These are phyloP conservation scores for Pyrrhopygopsis socrates DNA, from an alignment of 2,888 invertebrate species.

Conservation along the genomic window DNA sequence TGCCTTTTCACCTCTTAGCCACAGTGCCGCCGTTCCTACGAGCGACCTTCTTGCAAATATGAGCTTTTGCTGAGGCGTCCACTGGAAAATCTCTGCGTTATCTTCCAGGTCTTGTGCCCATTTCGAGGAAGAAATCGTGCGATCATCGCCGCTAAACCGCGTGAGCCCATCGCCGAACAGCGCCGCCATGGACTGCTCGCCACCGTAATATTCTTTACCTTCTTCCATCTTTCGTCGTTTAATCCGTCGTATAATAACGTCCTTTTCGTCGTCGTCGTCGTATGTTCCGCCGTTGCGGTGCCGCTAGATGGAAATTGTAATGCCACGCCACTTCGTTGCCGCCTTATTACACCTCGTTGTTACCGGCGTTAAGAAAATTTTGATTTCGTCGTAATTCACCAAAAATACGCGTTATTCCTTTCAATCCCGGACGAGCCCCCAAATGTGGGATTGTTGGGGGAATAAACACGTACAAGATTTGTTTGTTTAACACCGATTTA, in stretches of 20 bases:
- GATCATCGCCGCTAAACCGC: neutral
- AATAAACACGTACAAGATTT: neutral
- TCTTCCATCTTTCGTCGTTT: neutral
- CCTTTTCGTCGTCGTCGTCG: neutral
- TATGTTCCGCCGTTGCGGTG: neutral
- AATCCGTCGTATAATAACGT: neutral
- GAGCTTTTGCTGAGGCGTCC: neutral
- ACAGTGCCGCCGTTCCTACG: neutral
- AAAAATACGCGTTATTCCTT: neutral
- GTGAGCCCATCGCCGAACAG: neutral
- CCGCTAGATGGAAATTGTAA: neutral
- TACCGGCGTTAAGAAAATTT: neutral
- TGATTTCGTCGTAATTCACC: neutral
- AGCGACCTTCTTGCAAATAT: neutral
- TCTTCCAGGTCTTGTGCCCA: neutral
- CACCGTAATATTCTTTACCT: neutral
- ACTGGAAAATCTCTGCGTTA: neutral
- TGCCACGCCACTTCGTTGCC: too few relatives aligned
- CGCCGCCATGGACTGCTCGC: neutral
- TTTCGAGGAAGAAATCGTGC: neutral
- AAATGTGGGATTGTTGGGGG: neutral
- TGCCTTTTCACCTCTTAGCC: neutral
- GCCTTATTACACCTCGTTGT: too few relatives aligned
- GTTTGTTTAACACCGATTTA: too few relatives aligned
- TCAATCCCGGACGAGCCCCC: neutral